phyloP scores from a whole-genome alignment of 2,888 invertebrate species.

The Trissolcus brochymenae region DNA sequence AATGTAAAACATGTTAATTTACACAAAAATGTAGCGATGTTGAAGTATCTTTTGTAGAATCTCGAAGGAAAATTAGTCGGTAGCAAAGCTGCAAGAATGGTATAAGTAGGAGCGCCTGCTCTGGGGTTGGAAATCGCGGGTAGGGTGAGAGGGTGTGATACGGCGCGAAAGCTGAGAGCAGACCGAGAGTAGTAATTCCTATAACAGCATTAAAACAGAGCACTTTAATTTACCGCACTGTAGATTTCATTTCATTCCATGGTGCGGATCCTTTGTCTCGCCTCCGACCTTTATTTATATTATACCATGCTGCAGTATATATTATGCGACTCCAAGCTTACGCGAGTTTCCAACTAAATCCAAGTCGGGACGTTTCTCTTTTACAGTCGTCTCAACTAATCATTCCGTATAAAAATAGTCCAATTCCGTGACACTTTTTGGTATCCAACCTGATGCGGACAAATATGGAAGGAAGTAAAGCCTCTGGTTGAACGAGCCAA shows the following conservation, averaged over 20 bases:
- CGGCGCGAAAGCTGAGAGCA: slow-evolving; percentile 64
- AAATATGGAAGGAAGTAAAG: too few species aligned
- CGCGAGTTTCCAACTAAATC: slow-evolving; percentile 64
- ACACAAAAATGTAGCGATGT: slow-evolving; percentile 54
- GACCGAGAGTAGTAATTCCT: slow-evolving; percentile 71
- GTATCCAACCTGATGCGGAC: too few species aligned
- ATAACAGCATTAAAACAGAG: slow-evolving; percentile 74
- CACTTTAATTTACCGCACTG: slow-evolving; percentile 75
- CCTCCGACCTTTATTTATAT: slow-evolving; percentile 64
- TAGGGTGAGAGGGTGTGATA: slow-evolving; percentile 53
- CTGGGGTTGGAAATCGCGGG: slow-evolving; percentile 57
- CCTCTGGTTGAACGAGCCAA: too few species aligned
- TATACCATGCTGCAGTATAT: slow-evolving; percentile 63
- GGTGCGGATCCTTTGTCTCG: slow-evolving; percentile 60
- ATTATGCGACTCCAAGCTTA: slow-evolving; percentile 64
- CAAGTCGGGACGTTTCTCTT: slow-evolving; percentile 62
- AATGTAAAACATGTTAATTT: slow-evolving; percentile 57
- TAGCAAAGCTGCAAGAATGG: slow-evolving; percentile 58
- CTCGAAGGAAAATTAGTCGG: slow-evolving; percentile 64
- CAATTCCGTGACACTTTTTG: too few species aligned
- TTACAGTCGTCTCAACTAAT: slow-evolving; percentile 54
- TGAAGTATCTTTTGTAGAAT: slow-evolving; percentile 54
- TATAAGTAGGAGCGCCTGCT: slow-evolving; percentile 58
- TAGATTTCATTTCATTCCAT: slow-evolving; percentile 73
- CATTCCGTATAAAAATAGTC: slow-evolving; percentile 25